Conservation (phyloP, 2,888 invertebrate genomes). For the Digitonthophagus gazella region DNA sequence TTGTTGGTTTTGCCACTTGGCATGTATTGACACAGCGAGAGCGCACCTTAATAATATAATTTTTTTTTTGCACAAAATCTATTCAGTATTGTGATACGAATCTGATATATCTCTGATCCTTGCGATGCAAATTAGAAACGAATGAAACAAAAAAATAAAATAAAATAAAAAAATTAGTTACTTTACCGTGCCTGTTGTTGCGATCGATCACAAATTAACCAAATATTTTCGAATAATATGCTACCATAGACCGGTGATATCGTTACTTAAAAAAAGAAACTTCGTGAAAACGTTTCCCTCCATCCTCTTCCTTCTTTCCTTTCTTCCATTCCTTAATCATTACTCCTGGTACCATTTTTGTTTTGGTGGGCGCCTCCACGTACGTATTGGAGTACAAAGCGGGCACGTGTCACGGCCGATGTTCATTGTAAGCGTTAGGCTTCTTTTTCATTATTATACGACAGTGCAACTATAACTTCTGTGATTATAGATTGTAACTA, state of each 20-base stretch:
- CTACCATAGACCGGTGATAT: constrained; percentile 14
- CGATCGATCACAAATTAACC: constrained; percentile 42
- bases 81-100: constrained; percentile 47
- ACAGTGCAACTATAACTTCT: constrained; percentile 44
- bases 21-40: no score
- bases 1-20: no score
- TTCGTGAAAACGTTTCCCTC: constrained; percentile 26
- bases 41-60: no score
- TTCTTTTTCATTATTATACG: constrained; percentile 28
- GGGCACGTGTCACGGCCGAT: background rate
- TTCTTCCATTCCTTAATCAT: no score
- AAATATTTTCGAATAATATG: constrained; percentile 36
- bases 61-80: constrained; percentile 40
- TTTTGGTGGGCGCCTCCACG: constrained; percentile 24
- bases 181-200: constrained; percentile 49
- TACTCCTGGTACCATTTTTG: no score
- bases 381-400: constrained; percentile 17
- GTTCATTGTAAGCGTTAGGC: constrained; percentile 4
- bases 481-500: constrained; percentile 49
- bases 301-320: constrained; percentile 3
- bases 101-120: constrained; percentile 27
- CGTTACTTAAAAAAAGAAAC: constrained; percentile 19
- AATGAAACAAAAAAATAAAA: background rate
- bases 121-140: constrained; percentile 24
- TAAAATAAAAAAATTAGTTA: constrained; percentile 41